Evolutionary conservation across 2,113 vertebrate genomes (phyloP), one percentile per base, ranked within the genome.

Genomic region (Sorex araneus): DNA sequence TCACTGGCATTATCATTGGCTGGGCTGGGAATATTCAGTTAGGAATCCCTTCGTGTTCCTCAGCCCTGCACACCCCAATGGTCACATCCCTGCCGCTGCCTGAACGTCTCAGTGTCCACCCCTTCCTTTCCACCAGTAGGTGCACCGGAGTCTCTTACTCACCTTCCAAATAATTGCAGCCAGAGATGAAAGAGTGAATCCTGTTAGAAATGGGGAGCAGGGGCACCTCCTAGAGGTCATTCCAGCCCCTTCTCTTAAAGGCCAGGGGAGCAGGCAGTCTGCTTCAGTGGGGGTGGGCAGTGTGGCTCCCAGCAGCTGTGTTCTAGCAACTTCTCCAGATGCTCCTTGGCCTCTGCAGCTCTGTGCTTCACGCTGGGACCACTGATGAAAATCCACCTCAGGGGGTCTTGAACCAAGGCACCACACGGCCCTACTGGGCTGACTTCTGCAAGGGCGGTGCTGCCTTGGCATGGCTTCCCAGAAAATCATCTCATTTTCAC

Each of bases 401-500:
- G 0, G 91, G 11, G 64, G 83, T 82, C 94, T 80, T 6, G 4
- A 70, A 30, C 78, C 64, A 32, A 75, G 50, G 80, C 16, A 47
- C 81, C 89, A 73, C 23, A 60, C 6, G 47, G 88, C 57, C 88
- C n/a, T 40, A 66, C 3, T 1, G 43, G 18, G 86, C 89, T 69
- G 78, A 43, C 88, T 91, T 60, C 64, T 50, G 75, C 77, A 86
- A 66, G 43, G 60, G 18, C 0, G 0, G 71, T 50, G 5, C 40
- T 28, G 66, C 43, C 54, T 66, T 60, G 64, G 54, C 45, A 67
- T 27, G 25, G 32, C 57, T 69, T 84, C 43, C 75, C 73, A 71
- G 94, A 84, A 95, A 91, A 92, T 95, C 70, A n/a, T 87, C 57
- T 91, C 54, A 80, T 93, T 94, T 94, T 91, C 75, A 2, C 74